Evolutionary conservation across 2,888 invertebrate species (phyloP), one percentile per base, ranked within the genome.

Genomic region (Melikaiella ostensackeni): DNA sequence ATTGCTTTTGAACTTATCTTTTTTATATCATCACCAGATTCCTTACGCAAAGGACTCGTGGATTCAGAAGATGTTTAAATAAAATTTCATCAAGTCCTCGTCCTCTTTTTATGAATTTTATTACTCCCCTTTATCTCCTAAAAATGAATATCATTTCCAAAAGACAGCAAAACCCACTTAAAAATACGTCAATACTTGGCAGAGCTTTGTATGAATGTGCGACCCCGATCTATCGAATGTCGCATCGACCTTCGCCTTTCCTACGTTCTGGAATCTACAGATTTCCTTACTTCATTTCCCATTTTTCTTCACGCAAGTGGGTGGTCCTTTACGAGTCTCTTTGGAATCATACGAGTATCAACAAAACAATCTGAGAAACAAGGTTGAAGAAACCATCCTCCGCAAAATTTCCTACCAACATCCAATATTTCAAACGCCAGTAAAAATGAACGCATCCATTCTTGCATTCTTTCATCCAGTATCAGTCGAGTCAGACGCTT

Each of bases 161-260:
- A 8, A 19, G 1, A 38, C n/a, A 35, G 35, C 9, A 16, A 66
- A 66, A 46, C 9, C 19, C 5, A 16, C 9, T 19, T 38, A 66
- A 66, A 66, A 66, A n/a, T 46, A 46, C 42, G 19, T 42, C 66
- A 46, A 66, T 46, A 66, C 38, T 66, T 66, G 66, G 42, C 27
- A 24, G 27, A 46, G 19, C 27, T 66, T 66, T 46, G 21, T 46
- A 66, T 24, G 42, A 46, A 27, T 46, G 27, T 55, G 50, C 66
- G 42, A 66, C 66, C 66, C 46, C 66, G 66, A 66, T 46, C 27
- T 30, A 46, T 66, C 66, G 46, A 66, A 46, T 66, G 66, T 66
- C 46, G 42, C 46, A 46, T 66, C 46, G 66, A 38, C 66, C 66
- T 66, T 66, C 66, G 46, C 66, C 66, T 46, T 46, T 46, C 30